Evolutionary conservation across 2,113 vertebrate genomes (phyloP), one percentile per base, ranked within the genome.

Genomic region (rabbit (Oryctolagus cuniculus)): DNA sequence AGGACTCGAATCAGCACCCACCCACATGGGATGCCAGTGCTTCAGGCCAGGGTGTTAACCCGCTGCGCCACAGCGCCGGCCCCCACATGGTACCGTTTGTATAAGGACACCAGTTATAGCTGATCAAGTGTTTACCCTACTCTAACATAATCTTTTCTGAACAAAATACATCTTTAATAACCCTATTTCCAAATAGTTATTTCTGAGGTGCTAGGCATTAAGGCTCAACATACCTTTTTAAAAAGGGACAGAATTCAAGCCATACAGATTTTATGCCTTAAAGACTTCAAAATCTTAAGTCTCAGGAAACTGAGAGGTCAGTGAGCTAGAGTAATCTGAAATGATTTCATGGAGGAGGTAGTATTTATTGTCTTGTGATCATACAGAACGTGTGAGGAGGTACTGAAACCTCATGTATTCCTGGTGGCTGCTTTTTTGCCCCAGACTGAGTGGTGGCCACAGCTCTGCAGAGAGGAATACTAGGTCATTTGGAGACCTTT

Each of bases 391-490:
- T 79, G 19, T 13, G 5, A 77, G 34, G 61, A 75, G 19, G n/a
- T 81, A 55, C 22, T 87, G 21, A 81, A 93, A 53, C 86, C 61
- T 72, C 6, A 70, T 87, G 17, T 64, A 63, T 82, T 90, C 31
- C 31, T 69, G 3, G 19, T 66, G 24, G 12, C 55, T 80, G 89
- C 67, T 89, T 31, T 67, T 85, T 38, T 55, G 25, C 27, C 29
- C 51, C 67, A 69, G 49, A 69, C 7, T 87, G 34, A 73, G 38
- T 75, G 6, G 7, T 61, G 81, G 81, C 27, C 31, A 53, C 19
- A 91, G 3, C 66, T 79, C 53, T 27, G n/a, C 34, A 49, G 64
- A 82, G 27, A 64, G 49, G 10, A 10, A 49, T 11, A 55, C 29
- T 7, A 61, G 34, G 72, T 77, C 85, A 44, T 82, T 86, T 78